Percentiles rank a stretch among this genome's conserved stretches.
phyloP scores from a whole-genome alignment of 1,140 invertebrate species.

The Cheumatopsyche charites region DNA sequence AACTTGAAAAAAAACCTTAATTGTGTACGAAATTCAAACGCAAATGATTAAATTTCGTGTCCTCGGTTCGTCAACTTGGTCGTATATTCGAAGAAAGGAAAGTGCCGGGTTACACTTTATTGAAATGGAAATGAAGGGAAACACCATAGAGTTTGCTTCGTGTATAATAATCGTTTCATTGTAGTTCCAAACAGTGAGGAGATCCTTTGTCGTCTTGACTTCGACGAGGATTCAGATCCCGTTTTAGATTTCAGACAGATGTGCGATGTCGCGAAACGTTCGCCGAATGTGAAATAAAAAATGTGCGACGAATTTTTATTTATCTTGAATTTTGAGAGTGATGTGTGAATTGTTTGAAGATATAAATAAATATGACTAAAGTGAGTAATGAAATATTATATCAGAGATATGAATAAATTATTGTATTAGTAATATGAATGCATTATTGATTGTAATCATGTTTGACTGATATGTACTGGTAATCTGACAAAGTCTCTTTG shows the following conservation, averaged over 20 bases:
- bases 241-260: too few relatives aligned
- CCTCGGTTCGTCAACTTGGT: neutral
- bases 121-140: conserved; percentile 27
- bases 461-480: too few relatives aligned
- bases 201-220: neutral
- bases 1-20: too few relatives aligned
- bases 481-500: too few relatives aligned
- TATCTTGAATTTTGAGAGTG: neutral
- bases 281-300: neutral
- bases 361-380: neutral
- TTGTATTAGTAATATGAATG: too few relatives aligned
- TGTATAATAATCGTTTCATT: conserved; percentile 24
- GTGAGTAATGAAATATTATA: too few relatives aligned
- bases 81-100: neutral
- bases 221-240: neutral
- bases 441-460: too few relatives aligned
- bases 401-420: too few relatives aligned
- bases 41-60: conserved; percentile 17
- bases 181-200: neutral
- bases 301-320: neutral
- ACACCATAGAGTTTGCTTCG: neutral
- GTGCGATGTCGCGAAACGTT: too few relatives aligned
- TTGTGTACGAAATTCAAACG: too few relatives aligned
- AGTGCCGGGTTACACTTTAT: conserved; percentile 6
- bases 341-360: neutral